Base-by-base conservation (phyloP, 2,113 vertebrate species). In the Climacteris rufus region DNA sequence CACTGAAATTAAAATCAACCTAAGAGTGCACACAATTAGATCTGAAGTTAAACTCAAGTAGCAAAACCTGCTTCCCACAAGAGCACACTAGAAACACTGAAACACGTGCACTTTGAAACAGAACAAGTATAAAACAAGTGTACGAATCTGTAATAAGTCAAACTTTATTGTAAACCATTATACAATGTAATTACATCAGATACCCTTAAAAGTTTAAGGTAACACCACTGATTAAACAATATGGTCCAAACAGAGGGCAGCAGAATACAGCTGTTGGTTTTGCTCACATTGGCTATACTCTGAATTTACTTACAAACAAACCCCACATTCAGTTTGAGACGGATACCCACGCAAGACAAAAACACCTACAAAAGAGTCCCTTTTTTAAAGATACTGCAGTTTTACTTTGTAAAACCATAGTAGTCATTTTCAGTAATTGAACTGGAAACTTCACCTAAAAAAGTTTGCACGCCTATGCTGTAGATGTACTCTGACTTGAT, bases 91-190 rank as follows among this genome's bases (percentile, higher is more conserved):
- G 2, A 6, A 82, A 69, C 63, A 71, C 0, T 15, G 33, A 44
- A 47, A 77, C 53, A 27, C 2, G 1, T 0, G 1, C 31, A 24
- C 59, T 90, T 56, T 27, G 11, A 92, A 91, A 79, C 39, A 82
- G 39, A 93, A 37, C 45, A 56, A 89, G 45, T 31, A 69, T 52
- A 33, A 77, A 88, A 89, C 71, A 44, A 88, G 59, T 87, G 76
- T 95, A 94, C 75, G 60, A 75, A 89, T 93, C 80, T 75, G 86
- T 95, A 97, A 87, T 95, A 96, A 93, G 97, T 94, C 96, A 95
- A 96, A 96, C 94, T 99, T 99, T 99, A 99, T 98, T 99, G 98
- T 98, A 98, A 99, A 99, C 98, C 96, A 87, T 97, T 97, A 98
- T 97, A 98, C 92, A 98, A 97, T 63, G 91, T 97, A 97, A 94